Conservation (phyloP, 23 tunicate genomes). For the Halocynthia aurantium region DNA sequence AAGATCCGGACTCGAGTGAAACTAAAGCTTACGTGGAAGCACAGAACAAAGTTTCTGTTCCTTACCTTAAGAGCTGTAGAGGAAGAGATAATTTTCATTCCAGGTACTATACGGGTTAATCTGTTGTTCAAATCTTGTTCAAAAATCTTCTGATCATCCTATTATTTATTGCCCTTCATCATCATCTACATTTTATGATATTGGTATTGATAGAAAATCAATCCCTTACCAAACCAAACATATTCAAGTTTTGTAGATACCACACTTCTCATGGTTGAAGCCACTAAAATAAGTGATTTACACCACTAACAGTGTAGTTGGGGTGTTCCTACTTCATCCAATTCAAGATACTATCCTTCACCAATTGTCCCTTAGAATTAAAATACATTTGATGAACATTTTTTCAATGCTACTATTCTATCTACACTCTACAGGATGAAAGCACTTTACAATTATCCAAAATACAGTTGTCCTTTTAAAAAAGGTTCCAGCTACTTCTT, state of each 20-base stretch:
- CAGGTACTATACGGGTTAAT: constrained; percentile 4
- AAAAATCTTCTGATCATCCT: neutral
- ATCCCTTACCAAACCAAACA: too few species aligned
- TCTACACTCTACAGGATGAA: constrained; percentile 45
- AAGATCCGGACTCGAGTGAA: constrained; percentile 83
- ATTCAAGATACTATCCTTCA: neutral
- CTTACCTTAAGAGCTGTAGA: constrained; percentile 60
- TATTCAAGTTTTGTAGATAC: too few species aligned
- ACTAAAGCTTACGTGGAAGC: constrained; percentile 83
- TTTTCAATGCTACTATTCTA: neutral
- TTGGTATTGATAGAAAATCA: too few species aligned
- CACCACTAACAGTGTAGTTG: too few species aligned
- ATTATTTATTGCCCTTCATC: too few species aligned
- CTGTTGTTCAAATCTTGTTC: neutral
- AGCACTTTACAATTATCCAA: constrained; percentile 80
- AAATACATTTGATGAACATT: too few species aligned
- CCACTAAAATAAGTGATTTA: too few species aligned
- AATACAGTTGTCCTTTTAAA: constrained; percentile 75
- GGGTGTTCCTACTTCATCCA: too few species aligned
- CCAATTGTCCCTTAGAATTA: neutral
- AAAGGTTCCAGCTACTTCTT: constrained; percentile 68
- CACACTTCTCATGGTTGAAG: too few species aligned
- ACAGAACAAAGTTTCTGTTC: constrained; percentile 67
- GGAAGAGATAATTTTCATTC: constrained; percentile 36
- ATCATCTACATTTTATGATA: too few species aligned